Base-by-base conservation (phyloP, 2,797 vertebrate species). In the Threskiornis aethiopicus region DNA sequence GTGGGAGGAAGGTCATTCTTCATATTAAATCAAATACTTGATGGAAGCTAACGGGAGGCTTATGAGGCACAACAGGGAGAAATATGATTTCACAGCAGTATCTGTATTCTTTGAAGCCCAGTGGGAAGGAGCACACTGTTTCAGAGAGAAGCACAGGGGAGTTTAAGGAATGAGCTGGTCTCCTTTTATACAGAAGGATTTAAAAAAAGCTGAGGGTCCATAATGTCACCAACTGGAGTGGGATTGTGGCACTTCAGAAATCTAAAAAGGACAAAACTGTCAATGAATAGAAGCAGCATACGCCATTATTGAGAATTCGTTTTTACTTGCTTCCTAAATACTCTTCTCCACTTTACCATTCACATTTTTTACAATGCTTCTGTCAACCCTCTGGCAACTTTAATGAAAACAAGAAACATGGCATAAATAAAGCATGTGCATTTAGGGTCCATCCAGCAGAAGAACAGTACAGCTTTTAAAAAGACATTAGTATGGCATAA, bases 41-140 rank as follows among this genome's bases (percentile, higher is more conserved):
- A 85, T 49, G 69, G 78, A 80, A 93, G 52, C 37, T 83, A 90
- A 70, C 1, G 0, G 41, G 18, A 78, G 33, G 28, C 47, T 80
- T 91, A 84, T 55, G 59, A 87, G 33, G 49, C 84, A 87, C 59
- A 73, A 73, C 52, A 93, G 89, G 67, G 52, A 83, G 59, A 84
- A 94, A 77, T 29, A 79, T 1, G 11, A 92, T 79, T 87, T 90
- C 91, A 86, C 76, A 86, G 89, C 41, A 86, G 92, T 49, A 72
- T 33, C 17, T 91, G 57, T 8, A 44, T 57, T 78, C 46, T 84
- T 37, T 52, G 51, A 81, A 91, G 33, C 26, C 37, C 65, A 18
- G 25, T 31, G 57, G 37, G 65, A 95, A n/a, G 19, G 35, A 84
- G 6, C 20, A 72, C 13, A 12, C 21, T 39, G 29, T 59, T 93